A percentile compares a stretch with the other conserved stretches of the same genome.
Conservation (phyloP, 2,113 vertebrate genomes). For the Vidua chalybeata region DNA sequence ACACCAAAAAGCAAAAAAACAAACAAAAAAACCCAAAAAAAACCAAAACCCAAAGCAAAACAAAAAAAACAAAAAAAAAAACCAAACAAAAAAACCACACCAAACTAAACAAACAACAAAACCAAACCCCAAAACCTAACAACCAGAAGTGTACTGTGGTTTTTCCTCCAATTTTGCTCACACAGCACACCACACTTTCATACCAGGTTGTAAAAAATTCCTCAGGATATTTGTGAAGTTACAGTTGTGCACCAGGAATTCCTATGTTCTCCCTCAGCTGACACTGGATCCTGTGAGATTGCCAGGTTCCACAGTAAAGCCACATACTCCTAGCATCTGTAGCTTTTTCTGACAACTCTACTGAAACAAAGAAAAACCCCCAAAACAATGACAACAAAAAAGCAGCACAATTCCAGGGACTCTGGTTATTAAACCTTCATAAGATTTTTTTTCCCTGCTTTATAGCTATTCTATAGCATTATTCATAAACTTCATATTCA, state of each 20-base stretch:
- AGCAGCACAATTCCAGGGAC: conserved; percentile 51
- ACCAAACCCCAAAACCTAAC: not conserved
- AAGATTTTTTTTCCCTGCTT: conserved; percentile 63
- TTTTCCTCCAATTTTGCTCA: conserved; percentile 20
- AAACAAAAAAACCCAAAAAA: not conserved
- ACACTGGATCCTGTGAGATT: not conserved
- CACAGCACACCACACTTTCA: not conserved
- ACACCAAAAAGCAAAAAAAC: not conserved
- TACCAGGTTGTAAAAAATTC: conserved; percentile 22
- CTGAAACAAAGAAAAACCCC: not conserved
- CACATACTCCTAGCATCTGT: conserved; percentile 1
- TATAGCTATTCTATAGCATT: conserved; percentile 58
- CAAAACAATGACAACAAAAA: not conserved
- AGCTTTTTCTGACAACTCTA: conserved; percentile 36
- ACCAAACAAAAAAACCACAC: not conserved
- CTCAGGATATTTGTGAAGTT: not conserved
- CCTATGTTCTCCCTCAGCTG: not conserved
- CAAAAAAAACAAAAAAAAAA: not conserved
- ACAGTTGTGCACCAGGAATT: conserved; percentile 9
- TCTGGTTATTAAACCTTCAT: conserved; percentile 63
- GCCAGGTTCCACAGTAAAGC: not conserved
- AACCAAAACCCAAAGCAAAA: not conserved
- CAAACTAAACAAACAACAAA: not conserved
- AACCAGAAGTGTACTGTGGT: not conserved
- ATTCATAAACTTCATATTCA: conserved; percentile 58